Evolutionary conservation across 2,888 invertebrate genomes (phyloP).

Genomic region (Chromoteleia sp.): DNA sequence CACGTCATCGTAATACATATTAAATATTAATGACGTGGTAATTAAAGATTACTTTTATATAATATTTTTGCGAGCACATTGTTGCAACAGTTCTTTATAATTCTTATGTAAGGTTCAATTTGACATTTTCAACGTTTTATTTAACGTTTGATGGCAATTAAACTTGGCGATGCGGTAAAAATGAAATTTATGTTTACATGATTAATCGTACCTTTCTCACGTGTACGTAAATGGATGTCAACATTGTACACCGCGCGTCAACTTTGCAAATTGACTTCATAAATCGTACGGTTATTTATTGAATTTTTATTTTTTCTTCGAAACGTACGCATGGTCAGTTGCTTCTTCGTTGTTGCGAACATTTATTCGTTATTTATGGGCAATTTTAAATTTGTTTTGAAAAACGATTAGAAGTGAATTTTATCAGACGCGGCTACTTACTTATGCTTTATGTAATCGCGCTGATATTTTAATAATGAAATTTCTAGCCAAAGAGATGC

Average conservation of each 20-base stretch:
- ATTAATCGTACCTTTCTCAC: constrained; percentile 44
- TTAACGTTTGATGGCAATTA: constrained; percentile 32
- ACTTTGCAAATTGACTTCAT: constrained; percentile 21
- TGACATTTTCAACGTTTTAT: constrained; percentile 44
- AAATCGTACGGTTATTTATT: neutral
- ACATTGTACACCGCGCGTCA: neutral
- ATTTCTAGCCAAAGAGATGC: neutral
- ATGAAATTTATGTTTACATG: constrained; percentile 46
- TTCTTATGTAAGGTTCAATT: constrained; percentile 48
- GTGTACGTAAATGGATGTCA: constrained; percentile 35
- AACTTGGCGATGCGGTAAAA: constrained; percentile 31
- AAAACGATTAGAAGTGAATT: constrained; percentile 21
- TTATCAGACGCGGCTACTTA: constrained; percentile 31
- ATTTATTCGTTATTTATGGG: constrained; percentile 16
- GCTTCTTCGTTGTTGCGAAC: neutral
- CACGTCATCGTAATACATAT: constrained; percentile 14
- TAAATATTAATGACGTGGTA: constrained; percentile 25
- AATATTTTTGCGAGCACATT: constrained; percentile 2
- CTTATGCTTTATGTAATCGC: constrained; percentile 33
- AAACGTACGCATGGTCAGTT: neutral
- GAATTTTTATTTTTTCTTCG: neutral
- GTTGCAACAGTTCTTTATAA: constrained; percentile 38
- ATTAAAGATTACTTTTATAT: constrained; percentile 28
- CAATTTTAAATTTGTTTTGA: constrained; percentile 12
- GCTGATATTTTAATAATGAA: constrained; percentile 56